Percentiles rank a stretch among this genome's conserved stretches.
Conservation (phyloP, 2,797 vertebrate species). For the Myotis myotis region DNA sequence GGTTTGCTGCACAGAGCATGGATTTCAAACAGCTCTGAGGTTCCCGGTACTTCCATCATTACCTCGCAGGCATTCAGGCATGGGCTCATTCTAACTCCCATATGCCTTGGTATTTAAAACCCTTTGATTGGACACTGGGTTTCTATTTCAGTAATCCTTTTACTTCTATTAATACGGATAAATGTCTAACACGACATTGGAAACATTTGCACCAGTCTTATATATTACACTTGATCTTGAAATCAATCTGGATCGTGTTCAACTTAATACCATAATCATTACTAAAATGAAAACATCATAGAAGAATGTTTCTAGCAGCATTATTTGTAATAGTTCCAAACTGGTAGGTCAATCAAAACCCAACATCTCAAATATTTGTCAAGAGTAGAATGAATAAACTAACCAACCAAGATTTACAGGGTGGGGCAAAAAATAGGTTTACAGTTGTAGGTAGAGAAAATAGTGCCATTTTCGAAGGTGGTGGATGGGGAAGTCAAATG, state of each 20-base stretch:
- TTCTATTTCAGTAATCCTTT: conserved; percentile 42
- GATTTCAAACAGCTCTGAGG: neutral
- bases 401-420: neutral
- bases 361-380: neutral
- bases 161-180: neutral
- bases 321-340: neutral
- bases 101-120: neutral
- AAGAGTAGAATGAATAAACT: neutral
- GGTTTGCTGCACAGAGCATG: neutral
- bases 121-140: neutral
- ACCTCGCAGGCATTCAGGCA: neutral
- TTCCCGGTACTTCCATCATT: neutral
- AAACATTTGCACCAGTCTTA: neutral
- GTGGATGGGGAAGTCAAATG: neutral
- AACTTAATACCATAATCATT: conserved; percentile 27
- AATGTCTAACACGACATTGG: conserved; percentile 17
- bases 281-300: neutral
- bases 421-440: neutral
- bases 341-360: neutral
- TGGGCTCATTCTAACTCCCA: neutral
- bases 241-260: conserved; percentile 36
- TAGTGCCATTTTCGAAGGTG: neutral
- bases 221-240: conserved; percentile 9
- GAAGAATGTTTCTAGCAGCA: neutral
- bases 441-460: neutral